Evolutionary conservation across 2,113 vertebrate genomes (phyloP).

Genomic region (Sialia sialis): DNA sequence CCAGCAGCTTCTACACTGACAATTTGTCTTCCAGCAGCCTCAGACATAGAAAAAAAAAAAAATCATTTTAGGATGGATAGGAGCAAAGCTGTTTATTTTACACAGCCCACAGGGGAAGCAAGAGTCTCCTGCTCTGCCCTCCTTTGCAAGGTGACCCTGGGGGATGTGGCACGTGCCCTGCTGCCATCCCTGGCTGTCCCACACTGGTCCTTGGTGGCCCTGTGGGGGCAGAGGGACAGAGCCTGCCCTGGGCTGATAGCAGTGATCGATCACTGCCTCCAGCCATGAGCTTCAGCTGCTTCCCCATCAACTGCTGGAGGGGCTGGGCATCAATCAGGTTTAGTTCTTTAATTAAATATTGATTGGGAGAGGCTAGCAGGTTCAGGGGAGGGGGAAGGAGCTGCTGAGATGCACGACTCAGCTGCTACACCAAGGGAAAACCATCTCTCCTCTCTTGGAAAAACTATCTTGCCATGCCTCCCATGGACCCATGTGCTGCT

Average conservation of each 20-base stretch:
- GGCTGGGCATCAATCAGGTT: constrained; percentile 18
- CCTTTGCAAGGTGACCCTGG: not conserved
- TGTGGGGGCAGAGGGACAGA: not conserved
- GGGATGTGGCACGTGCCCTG: fast-evolving
- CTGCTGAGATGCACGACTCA: fast-evolving
- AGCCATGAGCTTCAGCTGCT: not conserved
- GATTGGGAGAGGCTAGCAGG: constrained; percentile 1
- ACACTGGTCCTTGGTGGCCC: not conserved
- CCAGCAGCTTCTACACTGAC: not conserved
- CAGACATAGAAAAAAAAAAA: not conserved
- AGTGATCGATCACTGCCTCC: not conserved
- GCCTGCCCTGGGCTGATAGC: not conserved
- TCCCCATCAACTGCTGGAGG: not conserved
- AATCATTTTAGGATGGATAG: not conserved
- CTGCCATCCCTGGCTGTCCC: not conserved
- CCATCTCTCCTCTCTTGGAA: not conserved
- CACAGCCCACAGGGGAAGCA: not conserved
- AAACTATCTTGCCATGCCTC: not conserved
- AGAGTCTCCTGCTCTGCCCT: not conserved
- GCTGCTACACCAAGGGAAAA: not conserved
- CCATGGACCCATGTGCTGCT: fast-evolving
- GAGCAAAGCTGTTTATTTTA: not conserved
- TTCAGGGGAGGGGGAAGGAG: not conserved
- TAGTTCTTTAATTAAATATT: constrained; percentile 63
- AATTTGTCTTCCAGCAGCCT: not conserved